Base-by-base conservation (phyloP, 2,113 vertebrate species). In the Callaeas wilsoni region DNA sequence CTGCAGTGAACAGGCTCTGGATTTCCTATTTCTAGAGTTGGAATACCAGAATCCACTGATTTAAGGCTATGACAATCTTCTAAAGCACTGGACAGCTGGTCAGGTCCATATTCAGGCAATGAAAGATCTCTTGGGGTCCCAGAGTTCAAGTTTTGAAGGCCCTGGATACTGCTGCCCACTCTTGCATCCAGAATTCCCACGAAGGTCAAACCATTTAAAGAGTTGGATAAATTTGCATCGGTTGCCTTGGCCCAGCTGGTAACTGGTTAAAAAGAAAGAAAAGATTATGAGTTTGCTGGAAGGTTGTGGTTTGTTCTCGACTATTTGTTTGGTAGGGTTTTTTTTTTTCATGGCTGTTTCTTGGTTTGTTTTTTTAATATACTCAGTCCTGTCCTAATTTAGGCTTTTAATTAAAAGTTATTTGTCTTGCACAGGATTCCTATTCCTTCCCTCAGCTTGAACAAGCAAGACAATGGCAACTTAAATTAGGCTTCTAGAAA, bases 11-110 rank as follows among this genome's bases (percentile, higher is more conserved):
- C 94, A 13, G 98, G 98, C 83, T 99, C 99, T 0, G 99, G 98
- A 87, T 99, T 98, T 88, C 98, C 97, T 69, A 99, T 98, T 98
- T 99, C 99, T 41, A 99, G 98, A 13, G 98, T 99, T 4, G 99
- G 99, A 87, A 99, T 99, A 46, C 99, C 99, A 0, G 99, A 99
- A 97, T 99, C 99, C 96, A 99, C 98, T 4, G 99, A 99, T 44
- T 97, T 97, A 85, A 98, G 97, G 96, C 99, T 99, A 81, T 96
- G 97, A 87, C 95, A 96, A 81, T 99, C 99, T 64, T 98, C 98
- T 26, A 97, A 82, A 60, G 95, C 91, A 21, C 93, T 79, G 7
- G 94, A 92, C 20, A 94, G 96, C 87, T 94, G 96, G 62, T 73
- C 89, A 16, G 97, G 97, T 49, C 86, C 96, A 17, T 87, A 96